Conservation (phyloP, 2,113 vertebrate genomes). For the Neolamprologus hecqui region DNA sequence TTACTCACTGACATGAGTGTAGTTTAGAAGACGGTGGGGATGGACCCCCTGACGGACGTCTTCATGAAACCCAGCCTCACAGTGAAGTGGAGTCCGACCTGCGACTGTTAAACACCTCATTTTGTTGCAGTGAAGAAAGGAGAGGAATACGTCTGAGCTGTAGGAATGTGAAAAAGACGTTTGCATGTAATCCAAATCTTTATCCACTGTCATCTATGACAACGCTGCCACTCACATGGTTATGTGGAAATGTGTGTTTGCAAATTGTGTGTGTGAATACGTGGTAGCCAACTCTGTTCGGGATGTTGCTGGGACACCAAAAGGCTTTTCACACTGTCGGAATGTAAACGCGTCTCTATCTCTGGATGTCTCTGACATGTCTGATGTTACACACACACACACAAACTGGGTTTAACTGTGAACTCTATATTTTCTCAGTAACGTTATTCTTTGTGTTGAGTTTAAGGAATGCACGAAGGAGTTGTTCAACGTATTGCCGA, state of each 20-base stretch:
- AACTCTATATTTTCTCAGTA: constrained; percentile 3
- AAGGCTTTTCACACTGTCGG: constrained; percentile 26
- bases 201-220: constrained; percentile 43
- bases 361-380: not conserved
- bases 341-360: not conserved
- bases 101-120: not conserved
- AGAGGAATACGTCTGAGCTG: not conserved
- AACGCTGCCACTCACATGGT: not conserved
- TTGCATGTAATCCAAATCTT: constrained; percentile 34
- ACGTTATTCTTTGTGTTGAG: not conserved
- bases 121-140: not conserved
- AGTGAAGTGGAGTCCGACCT: not conserved
- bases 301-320: constrained; percentile 1
- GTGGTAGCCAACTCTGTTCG: not conserved
- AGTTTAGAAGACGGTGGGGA: not conserved
- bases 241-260: not conserved
- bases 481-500: not conserved
- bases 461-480: not conserved
- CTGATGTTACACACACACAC: not conserved
- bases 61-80: not conserved
- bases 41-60: not conserved
- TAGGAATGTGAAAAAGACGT: not conserved
- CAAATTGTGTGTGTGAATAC: not conserved
- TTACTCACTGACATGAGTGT: not conserved
- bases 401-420: not conserved